Evolutionary conservation across 2,797 vertebrate species (phyloP).

Genomic region (Cyclura pinguis): DNA sequence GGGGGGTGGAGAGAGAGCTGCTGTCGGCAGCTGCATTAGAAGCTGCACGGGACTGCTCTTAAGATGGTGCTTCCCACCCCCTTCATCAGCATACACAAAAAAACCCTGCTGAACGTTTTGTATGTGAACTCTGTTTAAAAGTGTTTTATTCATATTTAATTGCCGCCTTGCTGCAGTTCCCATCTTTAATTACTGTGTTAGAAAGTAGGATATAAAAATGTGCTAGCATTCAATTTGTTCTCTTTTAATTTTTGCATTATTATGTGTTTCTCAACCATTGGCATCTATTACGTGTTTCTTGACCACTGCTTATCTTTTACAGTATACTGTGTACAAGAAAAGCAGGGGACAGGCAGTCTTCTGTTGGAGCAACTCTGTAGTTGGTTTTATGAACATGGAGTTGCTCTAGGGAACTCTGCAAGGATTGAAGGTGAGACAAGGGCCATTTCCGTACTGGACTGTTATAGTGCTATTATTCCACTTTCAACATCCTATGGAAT

Average conservation of each 20-base stretch:
- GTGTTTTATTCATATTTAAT: conserved; percentile 84
- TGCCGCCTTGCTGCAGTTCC: conserved; percentile 75
- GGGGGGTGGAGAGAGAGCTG: conserved; percentile 46
- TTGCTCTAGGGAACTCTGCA: neutral
- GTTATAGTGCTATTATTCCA: too few species aligned
- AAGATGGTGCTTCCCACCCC: conserved; percentile 70
- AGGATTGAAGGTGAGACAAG: neutral
- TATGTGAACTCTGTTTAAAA: conserved; percentile 79
- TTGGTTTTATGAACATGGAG: neutral
- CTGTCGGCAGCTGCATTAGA: conserved; percentile 74
- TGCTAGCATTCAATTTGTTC: conserved; percentile 73
- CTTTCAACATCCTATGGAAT: too few species aligned
- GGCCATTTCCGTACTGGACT: too few species aligned
- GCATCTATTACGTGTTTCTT: conserved; percentile 63
- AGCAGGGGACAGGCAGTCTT: neutral
- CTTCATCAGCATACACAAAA: conserved; percentile 78
- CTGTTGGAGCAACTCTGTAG: conserved; percentile 37
- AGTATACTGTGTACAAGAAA: accelerated
- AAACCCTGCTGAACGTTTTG: conserved; percentile 70
- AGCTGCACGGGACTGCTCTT: conserved; percentile 74
- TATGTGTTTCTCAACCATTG: conserved; percentile 58
- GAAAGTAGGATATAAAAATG: conserved; percentile 79
- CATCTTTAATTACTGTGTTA: conserved; percentile 82
- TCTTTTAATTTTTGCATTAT: conserved; percentile 64
- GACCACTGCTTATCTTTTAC: conserved; percentile 15